phyloP scores from a whole-genome alignment of 2,113 vertebrate genomes.

The Rhombomys opimus region DNA sequence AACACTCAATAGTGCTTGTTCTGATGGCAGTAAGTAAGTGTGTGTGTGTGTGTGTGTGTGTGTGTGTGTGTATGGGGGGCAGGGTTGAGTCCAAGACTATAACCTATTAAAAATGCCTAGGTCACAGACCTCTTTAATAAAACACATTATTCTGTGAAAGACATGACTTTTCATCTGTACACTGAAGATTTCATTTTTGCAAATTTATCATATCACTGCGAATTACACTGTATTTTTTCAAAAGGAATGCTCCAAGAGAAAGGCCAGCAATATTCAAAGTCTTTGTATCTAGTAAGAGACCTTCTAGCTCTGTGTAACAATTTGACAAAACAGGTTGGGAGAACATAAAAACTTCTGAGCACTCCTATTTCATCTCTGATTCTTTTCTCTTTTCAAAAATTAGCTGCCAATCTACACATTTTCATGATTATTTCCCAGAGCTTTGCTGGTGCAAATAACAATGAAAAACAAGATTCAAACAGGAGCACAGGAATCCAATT shows the following conservation, averaged over 20 bases:
- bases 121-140: slow-evolving; percentile 34
- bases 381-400: slow-evolving; percentile 75
- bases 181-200: slow-evolving; percentile 44
- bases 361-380: slow-evolving; percentile 52
- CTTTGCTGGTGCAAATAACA: slow-evolving; percentile 23
- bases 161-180: slow-evolving; percentile 1
- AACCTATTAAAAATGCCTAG: slow-evolving; percentile 6
- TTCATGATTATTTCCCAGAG: slow-evolving; percentile 45
- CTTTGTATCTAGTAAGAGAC: slow-evolving; percentile 47
- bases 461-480: slow-evolving; percentile 57
- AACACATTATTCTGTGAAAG: slow-evolving; percentile 10
- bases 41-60: background rate
- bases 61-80: background rate
- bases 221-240: slow-evolving; percentile 35
- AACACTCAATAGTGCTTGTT: background rate
- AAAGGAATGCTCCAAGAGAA: slow-evolving; percentile 34
- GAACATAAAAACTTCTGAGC: slow-evolving; percentile 45
- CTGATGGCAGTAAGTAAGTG: background rate
- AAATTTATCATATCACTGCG: background rate
- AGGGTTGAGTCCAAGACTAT: background rate
- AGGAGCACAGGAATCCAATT: slow-evolving; percentile 32
- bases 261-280: background rate
- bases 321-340: slow-evolving; percentile 53
- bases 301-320: slow-evolving; percentile 19
- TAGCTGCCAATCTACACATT: slow-evolving; percentile 67